Base-by-base conservation (phyloP, 2,888 invertebrate species). In the Drosophila vallismaia region DNA sequence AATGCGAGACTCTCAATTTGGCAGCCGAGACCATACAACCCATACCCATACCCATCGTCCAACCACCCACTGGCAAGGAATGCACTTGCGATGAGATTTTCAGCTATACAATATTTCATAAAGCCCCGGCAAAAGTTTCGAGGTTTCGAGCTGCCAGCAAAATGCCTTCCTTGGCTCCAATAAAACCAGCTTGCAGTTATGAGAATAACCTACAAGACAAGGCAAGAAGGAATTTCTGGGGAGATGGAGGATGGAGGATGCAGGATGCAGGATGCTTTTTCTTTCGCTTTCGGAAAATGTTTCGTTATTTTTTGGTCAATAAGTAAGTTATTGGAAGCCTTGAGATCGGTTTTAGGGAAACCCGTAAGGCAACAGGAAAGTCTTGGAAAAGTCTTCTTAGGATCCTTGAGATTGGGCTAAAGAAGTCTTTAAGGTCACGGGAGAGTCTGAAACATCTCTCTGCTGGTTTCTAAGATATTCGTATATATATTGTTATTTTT, bases 1-100 rank as follows among this genome's bases (percentile, higher is more conserved):
- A 77, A 55, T 81, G 54, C 42, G 64, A 67, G 71, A 72, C 51
- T 66, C 71, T 72, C 62, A 54, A 51, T 60, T 76, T 82, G 79
- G 80, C 81, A 77, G 44, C 55, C 75, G 46, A 50, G 36, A 38
- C 40, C 33, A 3, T 24, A 12, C 26, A 26, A 6, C 29, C 38
- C 24, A n/a, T n/a, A n/a, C n/a, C n/a, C n/a, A n/a, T n/a, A n/a
- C 44, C 40, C 56, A 26, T 1, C 24, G 19, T 19, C 19, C 19
- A 19, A 10, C 10, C 31, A 29, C 19, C 28, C 38, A 28, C 44
- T 26, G 44, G 33, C 36, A 19, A 9, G 46, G 19, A 52, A 48
- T 54, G 68, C 53, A 45, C 36, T 46, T 46, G 46, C 42, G 33
- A 36, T 33, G 55, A 55, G 55, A 54, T 62, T 62, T 42, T n/a